Evolutionary conservation across 2,797 vertebrate genomes (phyloP), one percentile per base, ranked within the genome.

Genomic region (Huso huso): DNA sequence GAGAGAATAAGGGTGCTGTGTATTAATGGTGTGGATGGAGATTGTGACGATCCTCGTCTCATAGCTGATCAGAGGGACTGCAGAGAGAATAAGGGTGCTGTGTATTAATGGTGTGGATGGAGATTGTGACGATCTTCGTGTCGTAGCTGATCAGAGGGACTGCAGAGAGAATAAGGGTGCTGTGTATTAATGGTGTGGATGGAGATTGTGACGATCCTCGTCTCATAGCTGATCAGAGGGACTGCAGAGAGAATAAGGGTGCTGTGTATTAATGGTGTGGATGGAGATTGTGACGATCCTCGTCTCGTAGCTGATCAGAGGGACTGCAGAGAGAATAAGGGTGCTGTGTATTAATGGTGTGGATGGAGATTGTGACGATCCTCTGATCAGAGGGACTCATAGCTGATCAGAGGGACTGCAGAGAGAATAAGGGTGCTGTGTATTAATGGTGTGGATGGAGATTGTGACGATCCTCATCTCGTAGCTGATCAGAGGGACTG

Each of bases 321-420:
- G 82, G 59, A 92, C 90, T 93, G 66, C 6, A 59, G 57, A 68
- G 51, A 65, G 49, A 72, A 63, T 37, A 49, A 70, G 13, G 63
- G 51, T 8, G 49, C 37, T 13, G 49, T 48, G 15, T n/a, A 18
- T n/a, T 48, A 66, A 10, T 66, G 49, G 50, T n/a, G 49, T 6
- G 59, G 18, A 11, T 23, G 3, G 67, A 3, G 49, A 18, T 10
- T 8, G 51, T 18, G 15, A 18, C 1, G 15, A 18, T 18, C 15
- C 15, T 18, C 15, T n/a, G n/a, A n/a, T n/a, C n/a, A n/a, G n/a
- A n/a, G n/a, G n/a, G 1, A 1, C 15, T 2, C 2, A 1, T 18
- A 18, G 18, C 18, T 18, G 18, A 18, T 18, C 18, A 18, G 18
- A 18, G 78, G 82, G 59, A 92, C 90, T 93, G 66, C 6, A 59